Evolutionary conservation across 53 echinoderm and acorn worm genomes (phyloP).

Genomic region (Mesocentrotus franciscanus): DNA sequence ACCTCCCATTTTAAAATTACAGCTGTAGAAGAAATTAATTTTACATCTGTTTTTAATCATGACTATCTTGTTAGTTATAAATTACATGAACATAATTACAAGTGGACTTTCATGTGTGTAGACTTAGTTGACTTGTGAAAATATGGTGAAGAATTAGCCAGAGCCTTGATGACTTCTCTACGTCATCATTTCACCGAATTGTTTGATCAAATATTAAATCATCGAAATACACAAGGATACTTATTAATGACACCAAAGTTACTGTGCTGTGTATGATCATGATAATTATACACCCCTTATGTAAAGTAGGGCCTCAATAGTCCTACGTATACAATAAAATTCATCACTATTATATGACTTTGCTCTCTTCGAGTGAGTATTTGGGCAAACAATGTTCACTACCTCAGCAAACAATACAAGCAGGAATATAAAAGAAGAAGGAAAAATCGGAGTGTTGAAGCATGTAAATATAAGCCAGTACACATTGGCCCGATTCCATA

Average conservation of each 20-base stretch:
- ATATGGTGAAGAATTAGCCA: not conserved
- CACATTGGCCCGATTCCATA: not conserved
- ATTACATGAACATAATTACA: no score
- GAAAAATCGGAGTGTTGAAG: conserved; percentile 19
- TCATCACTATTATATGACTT: conserved; percentile 52
- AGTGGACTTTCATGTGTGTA: no score
- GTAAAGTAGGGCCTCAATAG: not conserved
- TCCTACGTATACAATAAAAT: not conserved
- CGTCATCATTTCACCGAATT: not conserved
- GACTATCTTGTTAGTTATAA: no score
- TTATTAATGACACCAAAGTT: not conserved
- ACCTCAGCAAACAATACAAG: conserved; percentile 39
- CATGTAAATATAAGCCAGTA: conserved; percentile 53
- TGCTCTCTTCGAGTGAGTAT: not conserved
- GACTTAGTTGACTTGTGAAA: not conserved
- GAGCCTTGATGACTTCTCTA: no score
- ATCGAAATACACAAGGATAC: not conserved
- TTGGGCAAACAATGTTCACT: conserved; percentile 49
- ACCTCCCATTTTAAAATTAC: no score
- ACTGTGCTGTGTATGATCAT: not conserved
- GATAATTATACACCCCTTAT: not conserved
- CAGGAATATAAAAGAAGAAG: conserved; percentile 19
- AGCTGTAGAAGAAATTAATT: no score
- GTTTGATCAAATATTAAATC: not conserved
- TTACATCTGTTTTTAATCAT: no score